phyloP scores from a whole-genome alignment of 2,113 vertebrate species.

The Numenius arquata region DNA sequence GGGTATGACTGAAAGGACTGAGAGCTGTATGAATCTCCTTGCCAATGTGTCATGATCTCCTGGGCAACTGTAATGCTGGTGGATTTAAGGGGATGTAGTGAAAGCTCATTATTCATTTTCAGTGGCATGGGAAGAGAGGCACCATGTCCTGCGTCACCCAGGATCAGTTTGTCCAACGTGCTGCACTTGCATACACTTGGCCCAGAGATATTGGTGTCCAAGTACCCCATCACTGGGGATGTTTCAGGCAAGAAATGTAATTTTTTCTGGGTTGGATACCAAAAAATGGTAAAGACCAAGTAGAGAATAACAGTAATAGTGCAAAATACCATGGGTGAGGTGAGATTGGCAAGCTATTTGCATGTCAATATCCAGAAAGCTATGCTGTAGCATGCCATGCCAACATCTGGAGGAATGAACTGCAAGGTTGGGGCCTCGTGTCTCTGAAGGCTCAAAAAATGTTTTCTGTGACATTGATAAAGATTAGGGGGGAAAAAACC shows the following conservation, averaged over 20 bases:
- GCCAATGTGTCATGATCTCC: neutral
- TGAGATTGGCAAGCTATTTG: neutral
- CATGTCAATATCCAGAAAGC: neutral
- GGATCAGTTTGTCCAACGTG: neutral
- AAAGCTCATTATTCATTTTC: neutral
- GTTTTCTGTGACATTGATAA: neutral
- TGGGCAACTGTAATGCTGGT: neutral
- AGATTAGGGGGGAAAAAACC: neutral
- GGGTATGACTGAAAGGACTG: neutral
- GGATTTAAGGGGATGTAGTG: neutral
- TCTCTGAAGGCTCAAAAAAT: neutral
- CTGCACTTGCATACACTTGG: neutral
- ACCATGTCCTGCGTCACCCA: neutral
- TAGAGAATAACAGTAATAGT: neutral
- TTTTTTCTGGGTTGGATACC: neutral
- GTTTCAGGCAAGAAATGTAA: neutral
- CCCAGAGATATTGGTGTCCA: neutral
- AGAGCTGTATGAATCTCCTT: neutral
- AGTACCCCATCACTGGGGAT: neutral
- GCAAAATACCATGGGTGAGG: neutral
- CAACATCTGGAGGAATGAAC: neutral
- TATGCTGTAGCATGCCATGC: neutral
- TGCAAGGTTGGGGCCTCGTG: neutral
- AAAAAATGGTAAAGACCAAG: neutral
- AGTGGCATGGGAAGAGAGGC: neutral